phyloP scores from a whole-genome alignment of 2,888 invertebrate species.

The Teleiodes luculella region DNA sequence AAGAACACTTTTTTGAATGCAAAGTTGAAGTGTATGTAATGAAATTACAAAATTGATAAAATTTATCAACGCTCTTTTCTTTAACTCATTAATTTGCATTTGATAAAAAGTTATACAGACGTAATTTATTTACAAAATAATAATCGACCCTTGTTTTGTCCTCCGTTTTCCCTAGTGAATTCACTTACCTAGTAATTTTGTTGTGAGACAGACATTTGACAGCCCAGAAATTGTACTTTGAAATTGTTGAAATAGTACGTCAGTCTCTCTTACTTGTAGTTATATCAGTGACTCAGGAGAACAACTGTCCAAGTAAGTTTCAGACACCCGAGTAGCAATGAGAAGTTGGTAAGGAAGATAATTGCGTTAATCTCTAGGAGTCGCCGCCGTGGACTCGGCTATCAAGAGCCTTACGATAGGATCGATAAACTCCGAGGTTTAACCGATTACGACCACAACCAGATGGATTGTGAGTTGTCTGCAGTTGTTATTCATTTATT shows the following conservation, averaged over 20 bases:
- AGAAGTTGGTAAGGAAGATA: constrained; percentile 55
- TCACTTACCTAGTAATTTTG: too few relatives aligned
- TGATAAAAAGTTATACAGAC: too few relatives aligned
- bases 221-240: constrained; percentile 1
- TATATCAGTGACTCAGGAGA: constrained; percentile 19
- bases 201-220: constrained; percentile 1
- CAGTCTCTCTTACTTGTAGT: background rate
- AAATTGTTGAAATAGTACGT: background rate
- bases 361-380: constrained; percentile 56
- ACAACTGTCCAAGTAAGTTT: constrained; percentile 42
- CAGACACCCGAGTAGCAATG: constrained; percentile 48
- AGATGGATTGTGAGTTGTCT: constrained; percentile 21
- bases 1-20: too few relatives aligned
- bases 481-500: background rate
- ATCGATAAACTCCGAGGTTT: constrained; percentile 53
- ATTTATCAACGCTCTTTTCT: too few relatives aligned
- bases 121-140: too few relatives aligned
- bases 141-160: too few relatives aligned
- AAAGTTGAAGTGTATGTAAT: too few relatives aligned
- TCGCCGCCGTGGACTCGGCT: constrained; percentile 38
- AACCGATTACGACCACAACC: constrained; percentile 27
- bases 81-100: too few relatives aligned
- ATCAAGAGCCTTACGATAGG: constrained; percentile 38
- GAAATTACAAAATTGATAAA: too few relatives aligned
- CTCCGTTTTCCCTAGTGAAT: too few relatives aligned